Percentiles rank a stretch among this genome's conserved stretches.
Evolutionary conservation across 2,797 vertebrate species (phyloP).

Genomic region (Varecia variegata): DNA sequence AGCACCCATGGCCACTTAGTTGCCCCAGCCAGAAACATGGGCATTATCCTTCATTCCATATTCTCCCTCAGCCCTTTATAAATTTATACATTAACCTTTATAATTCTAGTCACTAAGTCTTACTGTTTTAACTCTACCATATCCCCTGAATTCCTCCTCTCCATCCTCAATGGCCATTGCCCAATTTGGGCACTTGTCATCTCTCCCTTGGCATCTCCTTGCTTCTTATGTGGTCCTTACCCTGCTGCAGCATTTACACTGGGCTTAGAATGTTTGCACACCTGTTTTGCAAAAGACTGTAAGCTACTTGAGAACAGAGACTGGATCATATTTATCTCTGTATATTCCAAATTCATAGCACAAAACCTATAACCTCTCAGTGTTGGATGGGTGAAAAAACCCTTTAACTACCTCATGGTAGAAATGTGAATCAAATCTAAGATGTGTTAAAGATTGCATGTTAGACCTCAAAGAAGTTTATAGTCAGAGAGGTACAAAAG

Average conservation of each 20-base stretch:
- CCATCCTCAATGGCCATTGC: background rate
- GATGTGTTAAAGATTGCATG: background rate
- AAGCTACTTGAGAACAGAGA: background rate
- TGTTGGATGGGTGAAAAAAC: background rate
- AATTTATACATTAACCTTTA: background rate
- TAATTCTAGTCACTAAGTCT: background rate
- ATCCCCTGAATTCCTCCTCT: background rate
- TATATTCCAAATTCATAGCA: background rate
- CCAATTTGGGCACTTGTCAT: background rate
- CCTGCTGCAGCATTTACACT: background rate
- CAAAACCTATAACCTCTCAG: background rate
- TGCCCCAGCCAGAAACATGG: background rate
- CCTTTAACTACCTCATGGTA: background rate
- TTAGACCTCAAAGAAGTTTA: background rate
- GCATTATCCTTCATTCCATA: background rate
- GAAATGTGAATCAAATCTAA: background rate
- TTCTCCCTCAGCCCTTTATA: background rate
- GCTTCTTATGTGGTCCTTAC: background rate
- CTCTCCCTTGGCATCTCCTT: background rate
- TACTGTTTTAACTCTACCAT: background rate
- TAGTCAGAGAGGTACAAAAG: background rate
- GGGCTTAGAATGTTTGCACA: background rate
- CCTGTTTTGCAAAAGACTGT: background rate
- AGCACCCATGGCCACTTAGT: background rate
- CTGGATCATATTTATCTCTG: background rate